Evolutionary conservation across 2,888 invertebrate genomes (phyloP).

Genomic region (Drosophila rellima): DNA sequence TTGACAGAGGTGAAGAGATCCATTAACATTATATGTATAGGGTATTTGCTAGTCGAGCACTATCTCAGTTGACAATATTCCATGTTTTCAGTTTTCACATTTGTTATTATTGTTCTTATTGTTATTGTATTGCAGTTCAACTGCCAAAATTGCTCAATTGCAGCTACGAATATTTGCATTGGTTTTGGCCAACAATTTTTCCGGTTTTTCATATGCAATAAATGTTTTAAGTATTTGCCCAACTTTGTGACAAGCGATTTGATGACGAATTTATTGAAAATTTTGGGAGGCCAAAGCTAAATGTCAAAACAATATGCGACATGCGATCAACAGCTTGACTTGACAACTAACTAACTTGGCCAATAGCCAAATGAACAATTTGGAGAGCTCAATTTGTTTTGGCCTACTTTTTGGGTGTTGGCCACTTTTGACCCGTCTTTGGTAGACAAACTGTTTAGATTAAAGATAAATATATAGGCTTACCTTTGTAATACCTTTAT

Average conservation of each 20-base stretch:
- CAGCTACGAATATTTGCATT: slow-evolving; percentile 40
- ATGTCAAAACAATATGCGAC: slow-evolving; percentile 45
- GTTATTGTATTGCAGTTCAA: slow-evolving; percentile 9
- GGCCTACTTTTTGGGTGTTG: slow-evolving; percentile 8
- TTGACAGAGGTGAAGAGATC: neutral
- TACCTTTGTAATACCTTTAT: slow-evolving; percentile 9
- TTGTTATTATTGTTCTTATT: slow-evolving; percentile 19
- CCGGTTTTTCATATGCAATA: slow-evolving; percentile 39
- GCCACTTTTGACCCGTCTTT: neutral
- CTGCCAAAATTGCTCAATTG: slow-evolving; percentile 40
- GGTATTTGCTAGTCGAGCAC: neutral
- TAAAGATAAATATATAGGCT: slow-evolving; percentile 11
- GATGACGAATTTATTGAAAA: slow-evolving; percentile 69
- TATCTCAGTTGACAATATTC: neutral
- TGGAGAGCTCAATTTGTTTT: slow-evolving; percentile 41
- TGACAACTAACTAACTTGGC: slow-evolving; percentile 45
- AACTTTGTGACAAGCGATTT: slow-evolving; percentile 58
- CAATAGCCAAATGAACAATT: slow-evolving; percentile 27
- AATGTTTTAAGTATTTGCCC: slow-evolving; percentile 58
- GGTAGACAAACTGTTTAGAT: slow-evolving; percentile 9
- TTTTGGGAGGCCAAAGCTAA: slow-evolving; percentile 20
- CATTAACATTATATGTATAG: neutral
- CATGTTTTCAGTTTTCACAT: slow-evolving; percentile 17
- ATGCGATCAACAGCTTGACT: slow-evolving; percentile 52
- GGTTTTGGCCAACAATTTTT: slow-evolving; percentile 30